Base-by-base conservation (phyloP, 2,888 invertebrate genomes). In the Hartigia nigra region DNA sequence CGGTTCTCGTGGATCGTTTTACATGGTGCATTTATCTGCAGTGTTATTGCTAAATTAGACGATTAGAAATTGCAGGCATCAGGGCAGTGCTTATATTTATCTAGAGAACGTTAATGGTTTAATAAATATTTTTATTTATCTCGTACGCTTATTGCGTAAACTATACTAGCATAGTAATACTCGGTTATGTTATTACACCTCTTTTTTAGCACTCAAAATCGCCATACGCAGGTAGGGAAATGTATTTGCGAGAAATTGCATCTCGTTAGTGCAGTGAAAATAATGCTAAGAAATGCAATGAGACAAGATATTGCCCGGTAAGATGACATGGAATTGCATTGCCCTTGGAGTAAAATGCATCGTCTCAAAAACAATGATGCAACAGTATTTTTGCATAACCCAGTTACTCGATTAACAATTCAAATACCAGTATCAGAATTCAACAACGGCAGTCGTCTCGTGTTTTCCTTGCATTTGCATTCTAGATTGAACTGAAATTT, bases 301-400 rank as follows among this genome's bases (percentile, higher is more conserved):
- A 12, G 37, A 3, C 12, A 37, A 12, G 3, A 5, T 0, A 23
- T 55, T 55, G 55, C 55, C 1, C 0, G 23, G 55, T 9, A 9
- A 55, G 55, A 55, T 55, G 9, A 55, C 55, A 9, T 23, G 55
- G 55, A 55, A 55, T 9, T 55, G 55, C 55, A 55, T 55, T 55
- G 55, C 9, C 55, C 55, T 55, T 55, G 55, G 55, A 1, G 23
- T 23, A 55, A 23, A 55, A 23, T 55, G 55, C 23, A 2, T 9
- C 23, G 14, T 23, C 14, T 5, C 14, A 23, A 55, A 55, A 23
- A 23, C 55, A 55, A 23, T 12, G 74, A 78, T 70, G 79, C 80
- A 78, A 82, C 82, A 83, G 81, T 84, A 83, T 82, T 84, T 83
- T 80, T 81, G 83, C 83, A 85, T 85, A 84, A 86, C 81, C 84